Evolutionary conservation across 2,797 vertebrate species (phyloP).

Genomic region (Phoxinus dragarum): DNA sequence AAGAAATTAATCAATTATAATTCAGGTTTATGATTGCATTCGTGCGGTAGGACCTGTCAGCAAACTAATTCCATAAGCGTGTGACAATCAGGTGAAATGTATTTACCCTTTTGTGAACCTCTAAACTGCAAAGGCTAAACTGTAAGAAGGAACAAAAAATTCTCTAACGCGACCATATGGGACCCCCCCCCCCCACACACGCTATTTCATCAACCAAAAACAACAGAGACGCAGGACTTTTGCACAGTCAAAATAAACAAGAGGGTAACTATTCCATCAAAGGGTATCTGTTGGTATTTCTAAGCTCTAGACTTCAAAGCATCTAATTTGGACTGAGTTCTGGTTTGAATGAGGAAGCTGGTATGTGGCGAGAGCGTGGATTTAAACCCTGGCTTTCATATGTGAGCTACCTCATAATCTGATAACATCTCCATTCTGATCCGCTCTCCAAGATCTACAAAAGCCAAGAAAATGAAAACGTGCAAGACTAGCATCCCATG

Average conservation of each 20-base stretch:
- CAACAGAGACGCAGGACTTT: slow-evolving; percentile 34
- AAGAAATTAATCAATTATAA: slow-evolving; percentile 43
- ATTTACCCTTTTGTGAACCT: slow-evolving; percentile 9
- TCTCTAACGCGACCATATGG: slow-evolving; percentile 73
- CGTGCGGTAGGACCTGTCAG: neutral
- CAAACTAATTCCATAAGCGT: neutral
- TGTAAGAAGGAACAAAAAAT: slow-evolving; percentile 57
- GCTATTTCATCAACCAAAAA: slow-evolving; percentile 19
- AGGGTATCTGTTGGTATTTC: slow-evolving; percentile 46
- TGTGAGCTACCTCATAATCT: neutral
- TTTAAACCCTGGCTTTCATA: slow-evolving; percentile 26
- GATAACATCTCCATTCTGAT: slow-evolving; percentile 25
- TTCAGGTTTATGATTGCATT: slow-evolving; percentile 10
- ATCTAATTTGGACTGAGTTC: slow-evolving; percentile 49
- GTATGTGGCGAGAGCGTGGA: slow-evolving; percentile 30
- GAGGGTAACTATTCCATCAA: slow-evolving; percentile 47
- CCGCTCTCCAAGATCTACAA: neutral
- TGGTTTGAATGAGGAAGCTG: slow-evolving; percentile 36
- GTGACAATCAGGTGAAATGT: slow-evolving; percentile 6
- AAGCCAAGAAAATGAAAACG: slow-evolving; percentile 16
- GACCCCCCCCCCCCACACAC: neutral
- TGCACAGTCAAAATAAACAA: slow-evolving; percentile 57
- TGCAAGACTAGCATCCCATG: slow-evolving; percentile 2
- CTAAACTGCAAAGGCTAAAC: slow-evolving; percentile 31
- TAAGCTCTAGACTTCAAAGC: slow-evolving; percentile 40